Conservation (phyloP, 2,888 invertebrate genomes). For the Caenorhabditis zanzibari region DNA sequence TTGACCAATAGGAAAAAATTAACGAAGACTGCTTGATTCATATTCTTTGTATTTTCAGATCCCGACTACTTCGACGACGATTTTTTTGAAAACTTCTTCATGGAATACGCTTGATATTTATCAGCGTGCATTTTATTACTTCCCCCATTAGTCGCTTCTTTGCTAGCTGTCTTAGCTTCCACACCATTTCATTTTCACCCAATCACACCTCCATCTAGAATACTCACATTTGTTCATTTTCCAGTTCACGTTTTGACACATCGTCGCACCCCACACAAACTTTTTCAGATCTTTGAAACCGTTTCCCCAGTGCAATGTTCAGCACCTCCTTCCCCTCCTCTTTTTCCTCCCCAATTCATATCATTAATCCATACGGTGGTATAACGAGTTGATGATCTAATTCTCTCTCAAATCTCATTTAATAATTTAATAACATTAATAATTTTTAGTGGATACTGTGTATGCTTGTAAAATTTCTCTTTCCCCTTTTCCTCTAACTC, state of each 20-base stretch:
- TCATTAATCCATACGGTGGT: conserved; percentile 32
- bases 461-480: conserved; percentile 50
- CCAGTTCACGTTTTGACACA: conserved; percentile 13
- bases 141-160: conserved; percentile 34
- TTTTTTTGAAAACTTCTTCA: conserved; percentile 74
- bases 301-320: conserved; percentile 40
- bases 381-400: conserved; percentile 42
- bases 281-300: conserved; percentile 37
- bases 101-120: conserved; percentile 32
- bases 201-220: conserved; percentile 17
- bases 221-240: conserved; percentile 35
- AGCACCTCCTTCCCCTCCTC: conserved; percentile 11
- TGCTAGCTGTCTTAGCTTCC: conserved; percentile 50
- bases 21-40: not conserved
- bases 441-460: conserved; percentile 51
- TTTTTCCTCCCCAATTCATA: conserved; percentile 30
- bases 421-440: conserved; percentile 26
- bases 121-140: not conserved
- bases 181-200: not conserved
- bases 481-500: conserved; percentile 24
- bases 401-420: conserved; percentile 28
- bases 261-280: conserved; percentile 29
- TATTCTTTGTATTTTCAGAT: conserved; percentile 53
- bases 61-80: conserved; percentile 70
- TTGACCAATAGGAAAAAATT: not conserved